These are phyloP conservation scores for Tinea pellionella DNA, from an alignment of 2,888 invertebrate genomes.

Conservation along the genomic window DNA sequence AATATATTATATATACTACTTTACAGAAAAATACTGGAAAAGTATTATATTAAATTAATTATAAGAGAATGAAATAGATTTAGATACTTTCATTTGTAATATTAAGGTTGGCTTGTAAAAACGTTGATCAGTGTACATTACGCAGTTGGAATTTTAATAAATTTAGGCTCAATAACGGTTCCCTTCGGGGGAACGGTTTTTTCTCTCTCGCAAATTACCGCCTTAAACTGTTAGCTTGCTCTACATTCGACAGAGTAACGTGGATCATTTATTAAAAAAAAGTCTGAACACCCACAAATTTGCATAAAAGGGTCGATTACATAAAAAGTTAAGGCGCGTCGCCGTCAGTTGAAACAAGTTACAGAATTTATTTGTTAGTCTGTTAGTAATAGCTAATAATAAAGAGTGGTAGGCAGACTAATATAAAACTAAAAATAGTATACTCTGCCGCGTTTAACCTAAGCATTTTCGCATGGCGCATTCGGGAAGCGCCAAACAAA, in stretches of 20 bases:
- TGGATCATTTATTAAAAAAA: slow-evolving; percentile 34
- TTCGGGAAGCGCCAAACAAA: no score
- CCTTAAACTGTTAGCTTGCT: slow-evolving; percentile 35
- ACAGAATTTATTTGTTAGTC: not conserved
- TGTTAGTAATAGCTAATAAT: not conserved
- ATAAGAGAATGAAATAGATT: no score
- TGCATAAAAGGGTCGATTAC: slow-evolving; percentile 32
- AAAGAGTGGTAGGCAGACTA: no score
- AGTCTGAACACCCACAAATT: slow-evolving; percentile 20
- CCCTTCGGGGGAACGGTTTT: slow-evolving; percentile 30
- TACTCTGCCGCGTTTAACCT: no score
- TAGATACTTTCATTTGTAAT: not conserved
- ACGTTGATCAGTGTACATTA: slow-evolving; percentile 21
- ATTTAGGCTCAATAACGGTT: slow-evolving; percentile 55
- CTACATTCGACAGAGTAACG: slow-evolving; percentile 41
- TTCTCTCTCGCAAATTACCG: slow-evolving; percentile 48
- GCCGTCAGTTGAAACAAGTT: slow-evolving; percentile 7
- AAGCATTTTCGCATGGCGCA: no score
- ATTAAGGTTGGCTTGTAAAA: not conserved
- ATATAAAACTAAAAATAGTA: no score
- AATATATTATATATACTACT: no score
- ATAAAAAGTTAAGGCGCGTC: slow-evolving; percentile 19
- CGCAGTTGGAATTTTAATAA: slow-evolving; percentile 61
- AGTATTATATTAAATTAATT: no score
- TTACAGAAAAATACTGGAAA: no score